Conservation (phyloP, 2,797 vertebrate genomes). For the Thamnophis elegans region DNA sequence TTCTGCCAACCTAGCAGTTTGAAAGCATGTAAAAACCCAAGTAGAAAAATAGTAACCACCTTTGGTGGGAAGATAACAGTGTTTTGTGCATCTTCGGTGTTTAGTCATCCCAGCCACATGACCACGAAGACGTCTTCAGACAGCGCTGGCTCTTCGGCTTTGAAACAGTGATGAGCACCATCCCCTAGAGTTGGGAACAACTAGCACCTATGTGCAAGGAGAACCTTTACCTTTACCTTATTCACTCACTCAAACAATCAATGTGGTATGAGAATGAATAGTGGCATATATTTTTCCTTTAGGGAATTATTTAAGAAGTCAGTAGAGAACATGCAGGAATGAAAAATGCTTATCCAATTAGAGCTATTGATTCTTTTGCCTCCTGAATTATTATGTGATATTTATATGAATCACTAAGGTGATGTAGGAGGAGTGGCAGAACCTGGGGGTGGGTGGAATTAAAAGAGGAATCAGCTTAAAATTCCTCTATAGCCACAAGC, state of each 20-base stretch:
- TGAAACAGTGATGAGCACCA: no score
- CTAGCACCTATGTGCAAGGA: no score
- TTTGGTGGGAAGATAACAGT: no score
- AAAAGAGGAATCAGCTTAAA: background rate
- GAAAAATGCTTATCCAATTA: constrained; percentile 10
- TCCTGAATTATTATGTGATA: background rate
- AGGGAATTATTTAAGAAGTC: constrained; percentile 5
- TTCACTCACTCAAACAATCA: background rate
- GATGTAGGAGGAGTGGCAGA: background rate
- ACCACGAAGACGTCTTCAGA: no score
- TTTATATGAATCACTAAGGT: background rate
- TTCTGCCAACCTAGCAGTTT: no score
- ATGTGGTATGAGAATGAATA: background rate
- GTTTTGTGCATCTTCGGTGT: no score
- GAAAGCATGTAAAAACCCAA: no score
- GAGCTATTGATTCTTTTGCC: constrained; percentile 2
- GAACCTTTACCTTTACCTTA: no score
- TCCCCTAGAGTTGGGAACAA: no score
- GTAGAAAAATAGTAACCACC: no score
- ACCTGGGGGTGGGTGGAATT: background rate
- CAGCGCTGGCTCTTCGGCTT: no score
- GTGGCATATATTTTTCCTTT: constrained; percentile 10
- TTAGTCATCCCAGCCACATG: no score
- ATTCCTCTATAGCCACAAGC: background rate
- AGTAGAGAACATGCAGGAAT: background rate